These are phyloP conservation scores for Cyclophora albipunctata DNA, from an alignment of 2,888 invertebrate genomes.

Conservation along the genomic window DNA sequence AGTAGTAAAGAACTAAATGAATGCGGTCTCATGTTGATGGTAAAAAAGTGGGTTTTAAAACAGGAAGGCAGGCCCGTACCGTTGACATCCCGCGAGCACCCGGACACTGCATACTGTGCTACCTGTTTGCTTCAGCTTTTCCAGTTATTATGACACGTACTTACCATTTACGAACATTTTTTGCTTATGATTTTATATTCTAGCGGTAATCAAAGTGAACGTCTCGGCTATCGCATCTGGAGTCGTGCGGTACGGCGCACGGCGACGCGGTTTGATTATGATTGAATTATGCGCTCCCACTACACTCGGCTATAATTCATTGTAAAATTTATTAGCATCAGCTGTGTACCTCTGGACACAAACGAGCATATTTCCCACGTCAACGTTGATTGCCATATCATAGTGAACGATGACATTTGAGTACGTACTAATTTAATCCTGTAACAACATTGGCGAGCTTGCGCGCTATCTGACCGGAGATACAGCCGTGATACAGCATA, in stretches of 20 bases:
- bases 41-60: conserved; percentile 52
- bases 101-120: conserved; percentile 55
- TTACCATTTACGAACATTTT: conserved; percentile 34
- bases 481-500: conserved; percentile 33
- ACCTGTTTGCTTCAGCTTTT: conserved; percentile 48
- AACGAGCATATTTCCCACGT: conserved; percentile 73
- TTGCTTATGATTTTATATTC: conserved; percentile 21
- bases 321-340: conserved; percentile 63
- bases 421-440: conserved; percentile 61
- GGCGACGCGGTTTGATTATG: conserved; percentile 36
- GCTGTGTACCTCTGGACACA: conserved; percentile 50
- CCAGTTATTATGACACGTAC: conserved; percentile 47
- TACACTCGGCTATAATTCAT: conserved; percentile 59
- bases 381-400: conserved; percentile 71
- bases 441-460: conserved; percentile 40
- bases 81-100: conserved; percentile 50
- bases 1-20: conserved; percentile 27
- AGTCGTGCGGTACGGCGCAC: conserved; percentile 13
- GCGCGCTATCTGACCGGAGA: conserved; percentile 49
- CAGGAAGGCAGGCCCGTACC: conserved; percentile 55
- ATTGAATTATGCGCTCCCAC: conserved; percentile 61
- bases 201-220: conserved; percentile 12
- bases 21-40: conserved; percentile 40
- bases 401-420: conserved; percentile 67
- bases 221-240: conserved; percentile 9